These are phyloP conservation scores for Lasiurus borealis DNA, from an alignment of 2,113 vertebrate genomes.

Conservation along the genomic window DNA sequence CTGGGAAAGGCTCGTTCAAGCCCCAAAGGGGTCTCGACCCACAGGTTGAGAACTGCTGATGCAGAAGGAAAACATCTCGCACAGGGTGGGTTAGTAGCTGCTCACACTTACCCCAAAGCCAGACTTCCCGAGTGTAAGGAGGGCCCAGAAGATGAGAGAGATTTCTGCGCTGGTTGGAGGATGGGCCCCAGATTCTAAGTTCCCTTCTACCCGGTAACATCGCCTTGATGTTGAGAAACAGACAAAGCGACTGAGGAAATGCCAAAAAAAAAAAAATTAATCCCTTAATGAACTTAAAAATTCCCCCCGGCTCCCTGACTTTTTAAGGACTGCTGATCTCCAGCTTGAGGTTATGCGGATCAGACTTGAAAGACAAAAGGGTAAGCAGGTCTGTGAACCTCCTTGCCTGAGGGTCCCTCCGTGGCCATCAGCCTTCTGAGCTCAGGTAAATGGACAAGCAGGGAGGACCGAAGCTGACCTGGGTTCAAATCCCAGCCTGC, in stretches of 20 bases:
- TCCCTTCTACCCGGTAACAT: not conserved
- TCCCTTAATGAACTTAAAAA: not conserved
- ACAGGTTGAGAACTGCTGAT: no score
- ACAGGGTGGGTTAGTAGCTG: not conserved
- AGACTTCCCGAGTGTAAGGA: not conserved
- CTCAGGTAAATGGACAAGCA: not conserved
- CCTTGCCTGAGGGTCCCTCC: not conserved
- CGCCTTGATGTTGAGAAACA: not conserved
- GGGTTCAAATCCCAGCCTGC: not conserved
- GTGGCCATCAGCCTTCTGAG: not conserved
- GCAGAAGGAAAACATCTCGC: not conserved
- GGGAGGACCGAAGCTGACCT: fast-evolving
- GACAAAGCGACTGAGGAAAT: not conserved
- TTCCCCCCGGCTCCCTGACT: not conserved
- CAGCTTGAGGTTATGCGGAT: not conserved
- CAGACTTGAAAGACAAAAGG: not conserved
- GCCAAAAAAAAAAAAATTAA: not conserved
- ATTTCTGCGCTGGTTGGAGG: not conserved
- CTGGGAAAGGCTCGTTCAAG: no score
- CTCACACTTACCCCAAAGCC: not conserved
- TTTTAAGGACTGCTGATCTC: not conserved
- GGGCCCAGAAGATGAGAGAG: not conserved
- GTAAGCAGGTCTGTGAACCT: not conserved
- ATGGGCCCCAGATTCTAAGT: not conserved
- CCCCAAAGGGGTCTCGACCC: no score